phyloP scores from a whole-genome alignment of 2,113 vertebrate species.

The Halichoeres trimaculatus region DNA sequence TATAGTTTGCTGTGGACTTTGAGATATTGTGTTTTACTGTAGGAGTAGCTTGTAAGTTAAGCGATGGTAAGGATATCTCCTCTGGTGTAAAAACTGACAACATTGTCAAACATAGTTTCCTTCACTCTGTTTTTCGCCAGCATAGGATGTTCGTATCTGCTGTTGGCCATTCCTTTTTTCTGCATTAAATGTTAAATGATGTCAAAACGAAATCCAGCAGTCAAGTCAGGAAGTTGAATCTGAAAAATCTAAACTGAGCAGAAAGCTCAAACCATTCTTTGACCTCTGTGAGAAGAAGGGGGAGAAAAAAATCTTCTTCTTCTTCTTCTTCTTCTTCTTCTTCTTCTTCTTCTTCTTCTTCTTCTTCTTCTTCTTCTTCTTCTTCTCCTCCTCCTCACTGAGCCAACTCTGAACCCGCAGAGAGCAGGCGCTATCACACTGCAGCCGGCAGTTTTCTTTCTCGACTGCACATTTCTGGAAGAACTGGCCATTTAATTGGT shows the following conservation, averaged over 20 bases:
- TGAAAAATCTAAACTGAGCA: not conserved
- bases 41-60: too few species aligned
- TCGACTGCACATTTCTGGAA: constrained; percentile 1
- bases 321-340: not conserved
- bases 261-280: not conserved
- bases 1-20: too few species aligned
- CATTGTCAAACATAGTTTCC: not conserved
- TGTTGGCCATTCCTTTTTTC: not conserved
- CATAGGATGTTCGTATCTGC: not conserved
- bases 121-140: not conserved
- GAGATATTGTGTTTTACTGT: too few species aligned
- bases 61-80: too few species aligned
- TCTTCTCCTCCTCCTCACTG: not conserved
- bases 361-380: too few species aligned
- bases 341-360: not conserved
- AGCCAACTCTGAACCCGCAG: not conserved
- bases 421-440: constrained; percentile 10
- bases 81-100: not conserved
- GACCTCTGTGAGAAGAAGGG: not conserved
- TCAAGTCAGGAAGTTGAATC: not conserved
- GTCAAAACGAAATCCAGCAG: not conserved
- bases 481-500: constrained; percentile 11
- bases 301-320: not conserved
- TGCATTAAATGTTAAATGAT: not conserved
- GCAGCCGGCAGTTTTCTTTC: constrained; percentile 12